Conservation (phyloP, 1,140 invertebrate species). For the Bilobella aurantiaca region DNA sequence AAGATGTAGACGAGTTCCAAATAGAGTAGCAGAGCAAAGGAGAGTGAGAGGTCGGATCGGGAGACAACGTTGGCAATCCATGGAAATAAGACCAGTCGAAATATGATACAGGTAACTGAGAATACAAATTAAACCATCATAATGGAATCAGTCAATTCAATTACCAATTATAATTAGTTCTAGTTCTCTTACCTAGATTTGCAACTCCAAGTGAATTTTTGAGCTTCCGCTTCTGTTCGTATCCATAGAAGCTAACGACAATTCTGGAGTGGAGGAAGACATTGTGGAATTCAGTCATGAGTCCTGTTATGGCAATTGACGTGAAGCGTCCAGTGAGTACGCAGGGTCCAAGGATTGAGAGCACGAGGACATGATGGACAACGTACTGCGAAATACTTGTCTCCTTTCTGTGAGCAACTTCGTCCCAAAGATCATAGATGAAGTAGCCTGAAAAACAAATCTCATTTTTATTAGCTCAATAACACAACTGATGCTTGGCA, state of each 20-base stretch:
- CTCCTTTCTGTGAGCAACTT: conserved; percentile 1
- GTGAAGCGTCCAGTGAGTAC: neutral
- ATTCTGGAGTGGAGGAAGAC: conserved; percentile 11
- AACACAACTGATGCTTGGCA: no score
- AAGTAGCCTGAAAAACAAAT: conserved; percentile 10
- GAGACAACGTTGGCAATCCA: conserved; percentile 3
- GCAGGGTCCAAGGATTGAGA: neutral
- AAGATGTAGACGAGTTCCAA: conserved; percentile 9
- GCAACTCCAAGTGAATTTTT: conserved; percentile 10
- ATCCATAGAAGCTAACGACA: conserved; percentile 3
- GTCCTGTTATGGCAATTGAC: neutral
- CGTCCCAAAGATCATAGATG: conserved; percentile 9
- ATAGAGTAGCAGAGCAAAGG: conserved; percentile 1
- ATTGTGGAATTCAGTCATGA: conserved; percentile 11
- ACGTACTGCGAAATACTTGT: neutral
- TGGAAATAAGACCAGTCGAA: conserved; percentile 9
- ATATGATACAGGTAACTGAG: conserved; percentile 3
- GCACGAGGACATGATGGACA: conserved; percentile 7
- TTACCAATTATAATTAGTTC: neutral
- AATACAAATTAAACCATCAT: no score
- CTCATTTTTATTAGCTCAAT: no score
- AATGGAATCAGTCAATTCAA: neutral
- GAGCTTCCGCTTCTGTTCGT: neutral
- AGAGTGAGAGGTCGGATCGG: neutral
- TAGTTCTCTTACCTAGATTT: neutral